These are phyloP conservation scores for Norana najaformis DNA, from an alignment of 2,888 invertebrate species.

Conservation along the genomic window DNA sequence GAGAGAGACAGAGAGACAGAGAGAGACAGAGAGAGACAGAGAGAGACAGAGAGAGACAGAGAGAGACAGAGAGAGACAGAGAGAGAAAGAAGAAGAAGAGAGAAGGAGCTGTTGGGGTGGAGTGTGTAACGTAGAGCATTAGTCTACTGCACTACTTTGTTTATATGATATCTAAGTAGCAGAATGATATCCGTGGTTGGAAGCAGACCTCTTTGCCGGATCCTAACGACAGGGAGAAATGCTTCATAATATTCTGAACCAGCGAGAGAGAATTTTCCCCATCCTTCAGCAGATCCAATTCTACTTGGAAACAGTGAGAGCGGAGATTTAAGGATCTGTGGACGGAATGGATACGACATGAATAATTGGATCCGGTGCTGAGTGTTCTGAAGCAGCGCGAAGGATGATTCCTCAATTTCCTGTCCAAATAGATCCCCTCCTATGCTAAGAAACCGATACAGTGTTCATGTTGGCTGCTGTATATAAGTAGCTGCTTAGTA, in stretches of 20 bases:
- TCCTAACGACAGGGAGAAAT: too few relatives aligned
- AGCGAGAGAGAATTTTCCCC: not conserved
- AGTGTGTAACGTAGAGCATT: not conserved
- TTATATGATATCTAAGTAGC: too few relatives aligned
- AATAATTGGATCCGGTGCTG: not conserved
- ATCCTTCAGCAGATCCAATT: not conserved
- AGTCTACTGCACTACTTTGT: not conserved
- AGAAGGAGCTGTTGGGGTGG: not conserved
- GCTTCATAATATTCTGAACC: too few relatives aligned
- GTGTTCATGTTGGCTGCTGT: not conserved
- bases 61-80: not conserved
- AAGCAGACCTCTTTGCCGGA: too few relatives aligned
- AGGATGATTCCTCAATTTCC: not conserved
- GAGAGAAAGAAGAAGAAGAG: not conserved
- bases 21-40: not conserved
- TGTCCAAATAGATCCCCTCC: not conserved
- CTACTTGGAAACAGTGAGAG: not conserved
- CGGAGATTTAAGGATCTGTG: not conserved
- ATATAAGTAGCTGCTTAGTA: not conserved
- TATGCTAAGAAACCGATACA: not conserved
- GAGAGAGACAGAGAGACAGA: not conserved
- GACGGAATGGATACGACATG: not conserved
- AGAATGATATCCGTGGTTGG: too few relatives aligned
- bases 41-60: not conserved
- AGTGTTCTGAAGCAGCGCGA: not conserved